Conservation (phyloP, 2,797 vertebrate species). For the Enteromius treurensis region DNA sequence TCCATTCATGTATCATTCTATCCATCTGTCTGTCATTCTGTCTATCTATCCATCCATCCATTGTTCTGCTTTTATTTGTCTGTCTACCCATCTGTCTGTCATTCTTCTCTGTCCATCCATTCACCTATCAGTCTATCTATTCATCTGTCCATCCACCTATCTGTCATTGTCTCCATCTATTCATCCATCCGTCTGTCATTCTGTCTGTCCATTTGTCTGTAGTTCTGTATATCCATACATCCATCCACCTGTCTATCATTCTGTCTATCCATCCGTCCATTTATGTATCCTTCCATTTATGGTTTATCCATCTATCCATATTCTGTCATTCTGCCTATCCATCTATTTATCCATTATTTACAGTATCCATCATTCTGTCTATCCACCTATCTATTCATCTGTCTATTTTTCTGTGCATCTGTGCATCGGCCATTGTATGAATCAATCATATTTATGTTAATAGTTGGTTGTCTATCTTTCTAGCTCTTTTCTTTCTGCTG, state of each 20-base stretch:
- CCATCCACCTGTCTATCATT: not conserved
- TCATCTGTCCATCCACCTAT: not conserved
- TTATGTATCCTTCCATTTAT: no score
- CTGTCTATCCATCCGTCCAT: not conserved
- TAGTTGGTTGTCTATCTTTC: constrained; percentile 45
- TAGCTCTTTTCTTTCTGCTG: not conserved
- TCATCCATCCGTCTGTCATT: no score
- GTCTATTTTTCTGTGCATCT: not conserved
- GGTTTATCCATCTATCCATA: no score
- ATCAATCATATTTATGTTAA: constrained; percentile 34
- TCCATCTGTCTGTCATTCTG: not conserved
- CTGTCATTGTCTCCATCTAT: no score
- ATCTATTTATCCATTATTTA: not conserved
- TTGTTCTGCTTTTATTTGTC: no score
- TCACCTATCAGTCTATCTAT: not conserved
- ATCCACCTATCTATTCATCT: not conserved
- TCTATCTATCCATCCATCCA: not conserved
- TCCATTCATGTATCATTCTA: not conserved
- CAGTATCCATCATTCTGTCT: not conserved
- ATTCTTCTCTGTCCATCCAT: not conserved
- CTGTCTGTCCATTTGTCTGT: no score
- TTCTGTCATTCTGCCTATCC: not conserved
- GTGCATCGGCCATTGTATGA: not conserved
- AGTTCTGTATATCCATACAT: no score
- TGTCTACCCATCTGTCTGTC: not conserved